Evolutionary conservation across 2,113 vertebrate genomes (phyloP).

Genomic region (Atlantisia rogersi): DNA sequence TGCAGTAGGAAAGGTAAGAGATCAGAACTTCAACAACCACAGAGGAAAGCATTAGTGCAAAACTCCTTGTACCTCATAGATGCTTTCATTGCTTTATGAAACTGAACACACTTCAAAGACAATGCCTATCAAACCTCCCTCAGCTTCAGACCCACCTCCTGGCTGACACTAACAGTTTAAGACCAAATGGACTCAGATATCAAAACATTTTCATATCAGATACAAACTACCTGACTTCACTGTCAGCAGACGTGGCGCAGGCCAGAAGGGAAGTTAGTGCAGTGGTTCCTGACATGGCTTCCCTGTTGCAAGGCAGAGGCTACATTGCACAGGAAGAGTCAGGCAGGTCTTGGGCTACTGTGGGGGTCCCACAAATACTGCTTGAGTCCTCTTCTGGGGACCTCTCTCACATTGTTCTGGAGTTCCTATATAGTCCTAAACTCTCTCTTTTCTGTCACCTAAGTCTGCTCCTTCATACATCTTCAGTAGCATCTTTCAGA

Average conservation of each 20-base stretch:
- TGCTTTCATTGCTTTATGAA: not conserved
- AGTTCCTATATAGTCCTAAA: not conserved
- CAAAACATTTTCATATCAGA: not conserved
- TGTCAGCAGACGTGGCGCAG: not conserved
- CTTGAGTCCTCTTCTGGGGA: not conserved
- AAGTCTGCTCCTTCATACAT: not conserved
- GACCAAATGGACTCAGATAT: not conserved
- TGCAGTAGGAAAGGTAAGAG: not conserved
- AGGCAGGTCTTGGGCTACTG: accelerated
- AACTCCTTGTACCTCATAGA: not conserved
- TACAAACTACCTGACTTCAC: not conserved
- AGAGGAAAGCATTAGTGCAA: not conserved
- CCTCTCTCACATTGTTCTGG: not conserved
- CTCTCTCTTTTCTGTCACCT: not conserved
- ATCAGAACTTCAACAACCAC: not conserved
- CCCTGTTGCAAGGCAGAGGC: not conserved
- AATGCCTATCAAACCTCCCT: not conserved
- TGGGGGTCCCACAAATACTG: not conserved
- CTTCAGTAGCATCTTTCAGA: not conserved
- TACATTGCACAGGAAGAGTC: not conserved
- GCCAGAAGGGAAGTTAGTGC: not conserved
- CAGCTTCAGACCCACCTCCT: not conserved
- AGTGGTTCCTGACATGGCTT: not conserved
- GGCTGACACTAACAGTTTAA: not conserved
- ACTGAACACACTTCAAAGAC: not conserved